phyloP scores from a whole-genome alignment of 2,888 invertebrate genomes.

The Mythimna loreyi region DNA sequence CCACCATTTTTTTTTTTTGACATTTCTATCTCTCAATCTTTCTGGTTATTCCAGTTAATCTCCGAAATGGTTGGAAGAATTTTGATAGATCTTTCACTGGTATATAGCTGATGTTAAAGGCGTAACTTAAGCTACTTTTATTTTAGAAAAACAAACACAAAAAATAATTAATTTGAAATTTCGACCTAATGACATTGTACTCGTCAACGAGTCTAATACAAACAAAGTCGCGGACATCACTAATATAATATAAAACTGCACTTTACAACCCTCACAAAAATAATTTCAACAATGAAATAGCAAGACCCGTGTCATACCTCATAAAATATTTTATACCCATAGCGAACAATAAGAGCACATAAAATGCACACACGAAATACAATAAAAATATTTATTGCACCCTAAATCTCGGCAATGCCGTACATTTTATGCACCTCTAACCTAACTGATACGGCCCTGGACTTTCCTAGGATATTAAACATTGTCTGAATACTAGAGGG shows the following conservation, averaged over 20 bases:
- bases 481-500: conserved; percentile 44
- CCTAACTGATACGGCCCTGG: conserved; percentile 35
- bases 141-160: no score
- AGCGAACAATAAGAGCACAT: conserved; percentile 49
- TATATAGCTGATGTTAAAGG: no score
- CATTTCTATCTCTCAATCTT: no score
- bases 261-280: conserved; percentile 18
- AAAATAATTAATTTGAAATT: no score
- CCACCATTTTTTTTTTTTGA: no score
- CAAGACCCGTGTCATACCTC: conserved; percentile 31
- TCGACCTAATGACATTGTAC: no score
- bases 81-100: no score
- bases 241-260: conserved; percentile 1
- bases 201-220: no score
- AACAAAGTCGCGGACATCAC: no score
- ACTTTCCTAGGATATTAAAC: conserved; percentile 37
- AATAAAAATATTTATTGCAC: conserved; percentile 64
- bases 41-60: no score
- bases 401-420: conserved; percentile 45
- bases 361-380: conserved; percentile 55
- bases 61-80: no score
- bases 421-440: conserved; percentile 55
- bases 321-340: conserved; percentile 56
- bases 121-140: no score
- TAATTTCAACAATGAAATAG: conserved; percentile 56